Evolutionary conservation across 2,113 vertebrate genomes (phyloP).

Genomic region (Cryptotis parvus): DNA sequence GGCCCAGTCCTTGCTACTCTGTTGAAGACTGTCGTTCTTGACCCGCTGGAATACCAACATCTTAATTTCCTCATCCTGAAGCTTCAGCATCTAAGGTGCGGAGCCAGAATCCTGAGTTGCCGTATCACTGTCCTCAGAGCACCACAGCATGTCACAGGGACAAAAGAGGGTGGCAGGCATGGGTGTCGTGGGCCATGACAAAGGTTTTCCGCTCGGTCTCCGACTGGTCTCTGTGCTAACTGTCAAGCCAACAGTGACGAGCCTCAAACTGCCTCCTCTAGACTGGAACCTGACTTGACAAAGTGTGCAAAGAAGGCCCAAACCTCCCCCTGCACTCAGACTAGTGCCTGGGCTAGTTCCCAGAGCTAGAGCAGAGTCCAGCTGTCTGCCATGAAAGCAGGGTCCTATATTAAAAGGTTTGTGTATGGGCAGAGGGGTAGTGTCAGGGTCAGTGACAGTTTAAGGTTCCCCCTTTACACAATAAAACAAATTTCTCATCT

Average conservation of each 20-base stretch:
- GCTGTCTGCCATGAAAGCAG: conserved; percentile 28
- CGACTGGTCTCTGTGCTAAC: background rate
- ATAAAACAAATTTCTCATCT: background rate
- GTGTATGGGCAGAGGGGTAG: background rate
- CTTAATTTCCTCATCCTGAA: background rate
- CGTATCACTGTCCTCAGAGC: background rate
- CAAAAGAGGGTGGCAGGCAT: background rate
- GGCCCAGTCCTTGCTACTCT: background rate
- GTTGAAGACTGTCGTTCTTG: background rate
- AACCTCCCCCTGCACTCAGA: background rate
- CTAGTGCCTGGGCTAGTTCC: background rate
- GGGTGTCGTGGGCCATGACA: background rate
- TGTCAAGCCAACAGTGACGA: background rate
- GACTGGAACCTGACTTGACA: background rate
- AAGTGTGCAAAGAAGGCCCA: background rate
- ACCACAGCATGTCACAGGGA: fast-evolving
- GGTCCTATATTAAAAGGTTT: background rate
- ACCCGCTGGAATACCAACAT: background rate
- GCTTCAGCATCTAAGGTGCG: background rate
- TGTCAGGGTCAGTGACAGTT: background rate
- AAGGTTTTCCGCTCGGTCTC: background rate
- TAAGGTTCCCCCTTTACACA: background rate
- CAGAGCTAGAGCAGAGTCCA: background rate
- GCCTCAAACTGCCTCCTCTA: background rate
- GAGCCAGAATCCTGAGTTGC: background rate